A percentile compares a stretch with the other conserved stretches of the same genome.
phyloP scores from a whole-genome alignment of 2,888 invertebrate species.

The Cabera pusaria region DNA sequence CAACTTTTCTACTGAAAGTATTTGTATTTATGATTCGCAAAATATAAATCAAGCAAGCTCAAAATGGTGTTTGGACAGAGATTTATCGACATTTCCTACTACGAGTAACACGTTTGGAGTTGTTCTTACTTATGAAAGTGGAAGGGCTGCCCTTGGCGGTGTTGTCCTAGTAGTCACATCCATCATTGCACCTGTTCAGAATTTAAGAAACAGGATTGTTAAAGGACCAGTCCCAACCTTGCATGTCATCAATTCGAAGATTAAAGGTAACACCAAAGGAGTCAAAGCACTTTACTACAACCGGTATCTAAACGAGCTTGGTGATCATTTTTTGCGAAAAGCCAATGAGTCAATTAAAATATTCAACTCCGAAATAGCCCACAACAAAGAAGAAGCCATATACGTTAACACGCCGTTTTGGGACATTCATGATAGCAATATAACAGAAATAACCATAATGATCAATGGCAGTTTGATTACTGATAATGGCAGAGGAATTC shows the following conservation, averaged over 20 bases:
- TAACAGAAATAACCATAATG: slow-evolving; percentile 95
- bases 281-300: slow-evolving; percentile 94
- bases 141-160: slow-evolving; percentile 90
- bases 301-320: slow-evolving; percentile 92
- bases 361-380: slow-evolving; percentile 90
- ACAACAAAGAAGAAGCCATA: slow-evolving; percentile 91
- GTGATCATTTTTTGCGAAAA: slow-evolving; percentile 93
- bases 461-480: slow-evolving; percentile 93
- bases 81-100: slow-evolving; percentile 95
- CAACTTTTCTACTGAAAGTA: slow-evolving; percentile 92
- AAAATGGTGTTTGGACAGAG: slow-evolving; percentile 91
- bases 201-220: slow-evolving; percentile 88
- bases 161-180: slow-evolving; percentile 91
- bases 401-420: slow-evolving; percentile 92
- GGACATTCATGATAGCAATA: slow-evolving; percentile 92
- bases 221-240: slow-evolving; percentile 92
- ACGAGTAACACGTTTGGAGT: slow-evolving; percentile 93
- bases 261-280: slow-evolving; percentile 91
- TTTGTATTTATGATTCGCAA: slow-evolving; percentile 90
- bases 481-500: slow-evolving; percentile 94
- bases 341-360: slow-evolving; percentile 94
- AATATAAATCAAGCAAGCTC: slow-evolving; percentile 85
- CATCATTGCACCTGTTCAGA: slow-evolving; percentile 88
- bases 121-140: slow-evolving; percentile 91
- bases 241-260: slow-evolving; percentile 87